Evolutionary conservation across 2,797 vertebrate genomes (phyloP).

Genomic region (Helarctos malayanus): DNA sequence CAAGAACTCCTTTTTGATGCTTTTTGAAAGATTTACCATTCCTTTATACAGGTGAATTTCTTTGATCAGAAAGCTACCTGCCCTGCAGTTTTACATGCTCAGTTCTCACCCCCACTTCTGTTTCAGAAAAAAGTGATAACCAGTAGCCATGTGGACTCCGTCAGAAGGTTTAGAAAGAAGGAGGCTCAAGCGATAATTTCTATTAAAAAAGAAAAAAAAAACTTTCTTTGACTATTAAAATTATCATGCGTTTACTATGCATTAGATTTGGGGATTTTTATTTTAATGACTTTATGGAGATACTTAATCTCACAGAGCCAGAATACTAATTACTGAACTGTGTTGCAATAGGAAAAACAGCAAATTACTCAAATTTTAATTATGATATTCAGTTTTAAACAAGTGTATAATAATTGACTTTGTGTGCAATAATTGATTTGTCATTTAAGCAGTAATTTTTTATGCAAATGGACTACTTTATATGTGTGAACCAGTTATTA

Average conservation of each 20-base stretch:
- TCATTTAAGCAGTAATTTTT: conserved; percentile 80
- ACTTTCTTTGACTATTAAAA: conserved; percentile 66
- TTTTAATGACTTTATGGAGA: conserved; percentile 81
- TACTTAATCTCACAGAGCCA: conserved; percentile 78
- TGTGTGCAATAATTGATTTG: conserved; percentile 77
- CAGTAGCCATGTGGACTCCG: background rate
- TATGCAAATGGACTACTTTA: conserved; percentile 80
- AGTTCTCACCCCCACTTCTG: background rate
- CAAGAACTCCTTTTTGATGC: background rate
- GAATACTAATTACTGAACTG: conserved; percentile 68
- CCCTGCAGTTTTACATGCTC: background rate
- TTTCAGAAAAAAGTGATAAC: background rate
- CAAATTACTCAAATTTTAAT: conserved; percentile 82
- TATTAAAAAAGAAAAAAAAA: conserved; percentile 22
- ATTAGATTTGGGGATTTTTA: conserved; percentile 82
- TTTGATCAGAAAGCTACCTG: conserved; percentile 2
- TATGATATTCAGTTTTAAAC: conserved; percentile 81
- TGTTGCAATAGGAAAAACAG: conserved; percentile 79
- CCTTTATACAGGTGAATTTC: background rate
- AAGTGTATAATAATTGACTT: conserved; percentile 79
- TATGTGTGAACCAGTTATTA: conserved; percentile 77
- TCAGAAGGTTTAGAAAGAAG: background rate
- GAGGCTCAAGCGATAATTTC: background rate
- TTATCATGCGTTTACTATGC: conserved; percentile 68
- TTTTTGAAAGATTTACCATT: conserved; percentile 26